Base-by-base conservation (phyloP, 2,888 invertebrate species). In the Oxystoma pomonae region DNA sequence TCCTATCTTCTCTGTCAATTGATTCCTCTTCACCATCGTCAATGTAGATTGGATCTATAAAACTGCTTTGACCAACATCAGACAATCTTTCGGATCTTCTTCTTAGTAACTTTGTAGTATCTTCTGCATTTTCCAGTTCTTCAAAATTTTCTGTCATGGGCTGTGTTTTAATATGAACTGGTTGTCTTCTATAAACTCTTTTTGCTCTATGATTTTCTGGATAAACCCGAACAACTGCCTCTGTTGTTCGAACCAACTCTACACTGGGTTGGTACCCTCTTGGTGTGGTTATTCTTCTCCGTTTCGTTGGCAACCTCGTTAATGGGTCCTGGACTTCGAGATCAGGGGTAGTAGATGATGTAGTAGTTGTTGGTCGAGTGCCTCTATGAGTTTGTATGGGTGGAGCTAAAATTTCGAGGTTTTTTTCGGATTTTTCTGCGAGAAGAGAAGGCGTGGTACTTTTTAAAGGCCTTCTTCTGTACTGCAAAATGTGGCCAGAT, bases 171-270 rank as follows among this genome's bases (percentile, higher is more conserved):
- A 76, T 75, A 58, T 74, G 71, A 0, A 72, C 65, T 17, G 72
- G 71, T 60, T 73, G 66, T 67, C 76, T 70, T 20, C 73, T 73
- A 58, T 73, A 75, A n/a, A 71, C 71, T 18, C 76, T 67, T 67
- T 67, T 72, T n/a, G 72, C 52, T 65, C 70, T 72, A 2, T 65
- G 20, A 18, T 64, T 55, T 62, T 56, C 60, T 22, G 66, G 64
- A 55, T 64, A 66, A 21, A 64, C 22, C 56, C 58, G 60, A 55
- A 55, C 58, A 5, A 66, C 61, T 53, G 16, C 17, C n/a, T 53
- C 53, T 9, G 53, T 53, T 53, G 53, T 53, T n/a, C 7, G 5
- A 9, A 16, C 19, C 7, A 19, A 17, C n/a, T 53, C 53, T 3
- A 19, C 7, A 19, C 17, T 16, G 3, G 35, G 21, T 22, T 35